Percentiles rank a stretch among this genome's conserved stretches.
Conservation (phyloP, 2,888 invertebrate species). For the Anoncus sp. region DNA sequence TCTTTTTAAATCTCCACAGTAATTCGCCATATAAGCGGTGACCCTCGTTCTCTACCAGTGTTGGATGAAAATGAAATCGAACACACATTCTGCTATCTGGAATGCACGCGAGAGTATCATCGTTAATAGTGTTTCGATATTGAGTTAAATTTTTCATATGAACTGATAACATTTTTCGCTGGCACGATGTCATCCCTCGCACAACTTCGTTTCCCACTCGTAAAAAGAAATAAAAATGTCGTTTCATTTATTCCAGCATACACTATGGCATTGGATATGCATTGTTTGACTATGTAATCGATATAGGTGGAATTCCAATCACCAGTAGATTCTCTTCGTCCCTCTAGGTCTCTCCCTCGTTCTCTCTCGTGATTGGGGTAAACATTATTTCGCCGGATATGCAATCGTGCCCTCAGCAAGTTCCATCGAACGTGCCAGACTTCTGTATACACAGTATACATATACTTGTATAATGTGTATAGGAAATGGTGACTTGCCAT, state of each 20-base stretch:
- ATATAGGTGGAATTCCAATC: background rate
- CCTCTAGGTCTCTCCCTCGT: background rate
- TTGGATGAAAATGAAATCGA: background rate
- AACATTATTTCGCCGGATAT: conserved; percentile 2
- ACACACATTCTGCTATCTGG: background rate
- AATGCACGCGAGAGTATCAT: background rate
- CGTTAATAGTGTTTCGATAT: background rate
- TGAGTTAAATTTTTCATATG: background rate
- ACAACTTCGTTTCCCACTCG: background rate
- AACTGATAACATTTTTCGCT: background rate
- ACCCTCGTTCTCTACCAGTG: too few relatives aligned
- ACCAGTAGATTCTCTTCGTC: background rate
- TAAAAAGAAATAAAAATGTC: background rate
- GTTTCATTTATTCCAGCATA: background rate
- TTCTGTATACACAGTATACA: background rate
- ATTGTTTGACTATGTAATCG: background rate
- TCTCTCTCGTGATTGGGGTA: background rate
- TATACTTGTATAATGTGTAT: background rate
- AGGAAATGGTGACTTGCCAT: too few relatives aligned
- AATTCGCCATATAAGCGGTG: too few relatives aligned
- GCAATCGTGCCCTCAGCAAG: background rate
- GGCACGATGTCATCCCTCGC: background rate
- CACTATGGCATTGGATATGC: background rate
- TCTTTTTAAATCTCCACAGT: too few relatives aligned
- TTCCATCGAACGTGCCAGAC: background rate